These are phyloP conservation scores for Nylanderia fulva DNA, from an alignment of 1,140 invertebrate genomes.

Conservation along the genomic window DNA sequence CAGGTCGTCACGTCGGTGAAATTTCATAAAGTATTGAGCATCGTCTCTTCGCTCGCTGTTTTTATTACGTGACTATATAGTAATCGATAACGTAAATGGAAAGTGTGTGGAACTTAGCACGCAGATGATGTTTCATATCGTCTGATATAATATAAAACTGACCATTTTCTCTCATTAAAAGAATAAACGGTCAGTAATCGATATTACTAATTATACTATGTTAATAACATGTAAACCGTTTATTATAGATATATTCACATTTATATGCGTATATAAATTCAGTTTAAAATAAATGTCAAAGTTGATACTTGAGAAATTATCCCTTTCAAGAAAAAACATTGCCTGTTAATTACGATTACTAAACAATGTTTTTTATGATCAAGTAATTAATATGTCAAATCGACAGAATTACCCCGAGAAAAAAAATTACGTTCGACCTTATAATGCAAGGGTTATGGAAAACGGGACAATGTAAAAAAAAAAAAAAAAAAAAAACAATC, in stretches of 20 bases:
- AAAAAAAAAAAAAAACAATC: conserved; percentile 36
- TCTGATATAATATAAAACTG: conserved; percentile 10
- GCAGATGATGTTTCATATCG: background rate
- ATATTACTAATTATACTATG: too few species aligned
- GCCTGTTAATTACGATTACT: background rate
- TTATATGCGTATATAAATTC: background rate
- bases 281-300: background rate
- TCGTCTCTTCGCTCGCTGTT: conserved; percentile 29
- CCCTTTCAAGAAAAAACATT: background rate
- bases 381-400: background rate
- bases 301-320: background rate
- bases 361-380: background rate
- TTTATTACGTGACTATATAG: conserved; percentile 48
- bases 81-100: conserved; percentile 54
- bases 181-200: background rate
- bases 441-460: conserved; percentile 12
- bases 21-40: conserved; percentile 60
- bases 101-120: background rate
- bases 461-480: background rate
- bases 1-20: conserved; percentile 41
- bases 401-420: conserved; percentile 5
- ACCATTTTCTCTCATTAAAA: background rate
- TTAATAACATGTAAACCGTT: background rate
- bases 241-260: background rate
- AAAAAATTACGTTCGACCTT: conserved; percentile 21